Evolutionary conservation across 2,113 vertebrate species (phyloP).

Genomic region (Ailuropoda melanoleuca): DNA sequence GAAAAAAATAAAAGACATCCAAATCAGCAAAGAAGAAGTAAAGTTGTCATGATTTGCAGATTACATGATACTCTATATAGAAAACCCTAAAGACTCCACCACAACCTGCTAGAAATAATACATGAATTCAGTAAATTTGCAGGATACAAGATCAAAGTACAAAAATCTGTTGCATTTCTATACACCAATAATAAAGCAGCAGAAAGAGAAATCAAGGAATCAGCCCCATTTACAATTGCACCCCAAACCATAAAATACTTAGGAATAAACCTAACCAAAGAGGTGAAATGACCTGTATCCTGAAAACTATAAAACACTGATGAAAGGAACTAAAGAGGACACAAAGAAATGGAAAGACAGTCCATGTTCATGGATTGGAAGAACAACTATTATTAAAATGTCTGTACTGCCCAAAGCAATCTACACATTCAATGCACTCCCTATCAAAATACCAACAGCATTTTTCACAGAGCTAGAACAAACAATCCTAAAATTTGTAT

Average conservation of each 20-base stretch:
- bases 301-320: neutral
- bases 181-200: neutral
- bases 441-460: neutral
- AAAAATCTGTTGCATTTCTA: neutral
- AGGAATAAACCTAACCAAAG: neutral
- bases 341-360: neutral
- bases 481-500: neutral
- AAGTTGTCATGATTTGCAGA: neutral
- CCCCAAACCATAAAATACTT: neutral
- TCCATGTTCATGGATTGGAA: neutral
- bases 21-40: neutral
- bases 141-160: neutral
- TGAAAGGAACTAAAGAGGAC: neutral
- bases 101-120: neutral
- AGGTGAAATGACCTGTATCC: neutral
- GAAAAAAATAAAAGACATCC: neutral
- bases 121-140: neutral
- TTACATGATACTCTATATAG: neutral
- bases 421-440: neutral
- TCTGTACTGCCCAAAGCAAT: neutral
- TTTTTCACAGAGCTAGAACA: neutral
- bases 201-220: neutral
- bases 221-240: neutral
- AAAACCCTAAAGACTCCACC: neutral
- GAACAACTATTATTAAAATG: neutral